phyloP scores from a whole-genome alignment of 2,888 invertebrate genomes.

The Drosophila paramelanica region DNA sequence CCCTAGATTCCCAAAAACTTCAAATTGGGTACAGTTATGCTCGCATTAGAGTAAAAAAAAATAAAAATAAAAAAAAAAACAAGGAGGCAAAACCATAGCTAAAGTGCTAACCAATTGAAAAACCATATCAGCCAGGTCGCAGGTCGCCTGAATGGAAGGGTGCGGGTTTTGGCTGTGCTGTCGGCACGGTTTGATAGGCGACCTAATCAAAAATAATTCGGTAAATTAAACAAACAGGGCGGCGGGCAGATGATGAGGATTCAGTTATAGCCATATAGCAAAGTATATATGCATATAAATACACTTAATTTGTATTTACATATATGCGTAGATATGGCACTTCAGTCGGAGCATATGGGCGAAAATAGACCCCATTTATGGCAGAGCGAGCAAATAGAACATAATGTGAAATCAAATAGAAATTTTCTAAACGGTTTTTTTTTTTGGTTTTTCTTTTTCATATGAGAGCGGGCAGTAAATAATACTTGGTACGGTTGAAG shows the following conservation, averaged over 20 bases:
- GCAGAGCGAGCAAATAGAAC: constrained; percentile 55
- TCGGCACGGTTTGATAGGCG: constrained; percentile 37
- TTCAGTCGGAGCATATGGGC: constrained; percentile 57
- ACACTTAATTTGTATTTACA: not conserved
- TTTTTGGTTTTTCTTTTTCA: constrained; percentile 10
- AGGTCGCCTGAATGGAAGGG: constrained; percentile 25
- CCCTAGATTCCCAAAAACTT: not conserved
- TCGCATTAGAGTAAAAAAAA: constrained; percentile 11
- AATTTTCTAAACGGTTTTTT: constrained; percentile 47
- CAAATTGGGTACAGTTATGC: constrained; percentile 61
- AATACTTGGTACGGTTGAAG: constrained; percentile 3
- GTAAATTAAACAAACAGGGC: constrained; percentile 71
- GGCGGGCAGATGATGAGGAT: constrained; percentile 38
- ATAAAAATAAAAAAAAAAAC: not conserved
- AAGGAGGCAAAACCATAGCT: constrained; percentile 25
- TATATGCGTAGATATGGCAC: constrained; percentile 21
- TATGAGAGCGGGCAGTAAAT: constrained; percentile 30
- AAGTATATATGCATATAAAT: not conserved
- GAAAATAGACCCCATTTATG: constrained; percentile 54
- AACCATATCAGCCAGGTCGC: constrained; percentile 33
- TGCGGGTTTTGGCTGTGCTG: constrained; percentile 7
- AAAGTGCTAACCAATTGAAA: constrained; percentile 36
- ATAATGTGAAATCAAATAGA: constrained; percentile 71
- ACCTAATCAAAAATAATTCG: constrained; percentile 72
- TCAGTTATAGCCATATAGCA: constrained; percentile 26